These are phyloP conservation scores for Drosophila mayaguana DNA, from an alignment of 2,888 invertebrate genomes.

Conservation along the genomic window DNA sequence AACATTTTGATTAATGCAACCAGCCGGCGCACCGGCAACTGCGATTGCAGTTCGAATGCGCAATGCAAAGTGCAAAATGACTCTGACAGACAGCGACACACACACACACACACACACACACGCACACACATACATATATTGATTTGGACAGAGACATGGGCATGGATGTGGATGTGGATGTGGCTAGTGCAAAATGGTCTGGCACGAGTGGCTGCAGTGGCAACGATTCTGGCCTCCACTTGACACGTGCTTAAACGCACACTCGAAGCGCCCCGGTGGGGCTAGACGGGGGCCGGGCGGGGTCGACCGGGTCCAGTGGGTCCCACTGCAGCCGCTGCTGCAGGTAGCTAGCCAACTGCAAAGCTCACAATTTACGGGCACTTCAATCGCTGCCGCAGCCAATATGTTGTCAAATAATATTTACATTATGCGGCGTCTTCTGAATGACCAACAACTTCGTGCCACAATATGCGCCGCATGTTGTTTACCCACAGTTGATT, in stretches of 20 bases:
- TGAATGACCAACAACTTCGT: slow-evolving; percentile 10
- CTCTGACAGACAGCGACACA: slow-evolving; percentile 39
- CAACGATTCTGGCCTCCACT: slow-evolving; percentile 57
- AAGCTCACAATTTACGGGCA: slow-evolving; percentile 52
- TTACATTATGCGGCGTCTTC: slow-evolving; percentile 38
- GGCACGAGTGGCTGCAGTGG: slow-evolving; percentile 15
- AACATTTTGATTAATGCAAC: slow-evolving; percentile 81
- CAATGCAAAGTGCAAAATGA: slow-evolving; percentile 47
- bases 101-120: slow-evolving; percentile 20
- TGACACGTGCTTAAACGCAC: slow-evolving; percentile 67
- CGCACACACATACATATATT: slow-evolving; percentile 11
- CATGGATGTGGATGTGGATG: slow-evolving; percentile 17
- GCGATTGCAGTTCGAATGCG: slow-evolving; percentile 16
- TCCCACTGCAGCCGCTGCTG: slow-evolving; percentile 6
- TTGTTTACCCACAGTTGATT: slow-evolving; percentile 4
- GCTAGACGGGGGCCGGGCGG: background rate
- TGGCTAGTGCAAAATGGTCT: slow-evolving; percentile 13
- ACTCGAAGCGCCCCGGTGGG: slow-evolving; percentile 6
- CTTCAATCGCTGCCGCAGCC: slow-evolving; percentile 41
- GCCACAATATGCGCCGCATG: background rate
- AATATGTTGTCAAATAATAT: slow-evolving; percentile 73
- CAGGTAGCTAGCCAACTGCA: slow-evolving; percentile 16
- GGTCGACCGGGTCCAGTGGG: background rate
- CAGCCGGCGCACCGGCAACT: slow-evolving; percentile 15
- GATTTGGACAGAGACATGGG: slow-evolving; percentile 34